Conservation (phyloP, 53 echinoderm and acorn worm genomes). For the Antedon mediterranea region DNA sequence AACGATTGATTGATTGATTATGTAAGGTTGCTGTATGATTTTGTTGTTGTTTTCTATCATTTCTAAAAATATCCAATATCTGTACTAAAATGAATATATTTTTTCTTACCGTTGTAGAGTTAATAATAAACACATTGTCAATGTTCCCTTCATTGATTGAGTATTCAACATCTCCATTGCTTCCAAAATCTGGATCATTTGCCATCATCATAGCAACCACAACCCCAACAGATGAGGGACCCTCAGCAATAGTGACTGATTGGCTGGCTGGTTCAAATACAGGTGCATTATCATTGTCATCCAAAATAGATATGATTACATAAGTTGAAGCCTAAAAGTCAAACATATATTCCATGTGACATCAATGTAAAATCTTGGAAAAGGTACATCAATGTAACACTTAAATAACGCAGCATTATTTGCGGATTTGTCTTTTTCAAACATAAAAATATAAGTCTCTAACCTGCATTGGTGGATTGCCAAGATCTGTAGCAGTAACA, state of each 20-base stretch:
- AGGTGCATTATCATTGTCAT: constrained; percentile 82
- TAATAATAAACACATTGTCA: constrained; percentile 41
- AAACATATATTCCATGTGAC: background rate
- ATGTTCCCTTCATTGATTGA: constrained; percentile 58
- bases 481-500: constrained; percentile 53
- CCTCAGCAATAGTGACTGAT: constrained; percentile 41
- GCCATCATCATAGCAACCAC: constrained; percentile 48
- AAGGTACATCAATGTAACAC: too few relatives aligned
- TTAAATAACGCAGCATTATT: too few relatives aligned
- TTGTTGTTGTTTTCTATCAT: too few relatives aligned
- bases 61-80: too few relatives aligned
- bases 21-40: too few relatives aligned
- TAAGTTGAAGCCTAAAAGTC: constrained; percentile 34
- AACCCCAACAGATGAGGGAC: constrained; percentile 25
- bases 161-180: constrained; percentile 52
- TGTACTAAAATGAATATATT: too few relatives aligned
- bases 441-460: background rate
- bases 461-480: constrained; percentile 28
- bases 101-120: background rate
- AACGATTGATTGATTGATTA: too few relatives aligned
- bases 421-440: too few relatives aligned
- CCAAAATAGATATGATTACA: constrained; percentile 58
- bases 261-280: constrained; percentile 50
- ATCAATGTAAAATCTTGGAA: too few relatives aligned
- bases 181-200: constrained; percentile 50